Base-by-base conservation (phyloP, 2,888 invertebrate species). In the Amphimallon solstitiale region DNA sequence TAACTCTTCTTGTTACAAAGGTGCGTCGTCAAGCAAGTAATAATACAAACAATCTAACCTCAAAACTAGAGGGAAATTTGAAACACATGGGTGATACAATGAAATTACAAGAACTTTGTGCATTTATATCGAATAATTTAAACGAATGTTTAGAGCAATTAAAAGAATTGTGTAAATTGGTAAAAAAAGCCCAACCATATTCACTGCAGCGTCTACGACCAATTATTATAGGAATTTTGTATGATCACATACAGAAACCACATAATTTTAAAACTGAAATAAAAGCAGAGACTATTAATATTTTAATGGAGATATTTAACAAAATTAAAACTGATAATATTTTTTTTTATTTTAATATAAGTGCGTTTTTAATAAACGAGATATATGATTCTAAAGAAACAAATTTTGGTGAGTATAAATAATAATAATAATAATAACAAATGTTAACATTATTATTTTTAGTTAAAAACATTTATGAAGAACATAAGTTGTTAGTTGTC, bases 391-490 rank as follows among this genome's bases (percentile, higher is more conserved):
- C 83, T 65, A 75, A 78, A 1, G 82, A 82, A 69, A 79, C 84
- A 35, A 83, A 82, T 54, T 84, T 85, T 84, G 81, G 88, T 88
- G 34, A 37, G 21, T 21, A 17, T 45, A 21, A 35, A 6, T 38
- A 9, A 3, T n/a, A n/a, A 2, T 29, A 7, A 5, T 29, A 29
- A 29, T 2, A 7, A 29, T 29, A 7, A 5, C 9, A 29, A 29
- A 29, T 7, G 9, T 23, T 23, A 23, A 29, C 2, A 40, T 6
- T 63, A 6, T 4, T 29, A 40, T 38, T 65, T 65, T 60, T 21
- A 65, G 90, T 89, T 72, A 84, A 86, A 45, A 78, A 82, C 10
- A 82, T 84, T 3, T 83, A 87, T 0, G 91, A 91, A 77, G 91
- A 91, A 76, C 80, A 90, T 34, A 90, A 90, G 77, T 80, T 86